phyloP scores from a whole-genome alignment of 1,140 invertebrate genomes.

The Pseudomyrmex cubaensis region DNA sequence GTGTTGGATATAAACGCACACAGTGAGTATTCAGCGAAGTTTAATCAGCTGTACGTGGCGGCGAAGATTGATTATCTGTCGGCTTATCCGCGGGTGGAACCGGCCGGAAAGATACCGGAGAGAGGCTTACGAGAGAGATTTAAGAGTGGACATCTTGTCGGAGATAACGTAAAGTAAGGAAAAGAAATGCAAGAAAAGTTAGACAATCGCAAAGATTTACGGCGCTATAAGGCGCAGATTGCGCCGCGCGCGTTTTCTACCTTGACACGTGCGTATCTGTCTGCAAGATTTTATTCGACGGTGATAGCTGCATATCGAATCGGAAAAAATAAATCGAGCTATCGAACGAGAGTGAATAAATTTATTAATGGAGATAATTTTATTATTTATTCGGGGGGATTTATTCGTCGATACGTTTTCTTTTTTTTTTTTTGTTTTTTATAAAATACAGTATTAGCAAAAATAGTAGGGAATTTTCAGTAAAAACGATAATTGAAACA shows the following conservation, averaged over 20 bases:
- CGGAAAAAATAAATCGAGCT: slow-evolving; percentile 12
- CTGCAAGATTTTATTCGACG: not conserved
- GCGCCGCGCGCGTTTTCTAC: not conserved
- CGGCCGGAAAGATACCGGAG: slow-evolving; percentile 19
- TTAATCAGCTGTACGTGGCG: slow-evolving; percentile 43
- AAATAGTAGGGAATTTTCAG: too few species aligned
- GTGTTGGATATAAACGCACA: slow-evolving; percentile 45
- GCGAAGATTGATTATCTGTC: slow-evolving; percentile 56
- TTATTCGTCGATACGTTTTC: not conserved
- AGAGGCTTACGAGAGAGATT: slow-evolving; percentile 24
- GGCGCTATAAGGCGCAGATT: not conserved
- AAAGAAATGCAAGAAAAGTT: slow-evolving; percentile 12
- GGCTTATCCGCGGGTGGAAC: slow-evolving; percentile 54
- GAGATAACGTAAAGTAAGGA: slow-evolving; percentile 32
- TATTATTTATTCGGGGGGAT: too few species aligned
- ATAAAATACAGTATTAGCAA: not conserved
- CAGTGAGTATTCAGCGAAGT: slow-evolving; percentile 30
- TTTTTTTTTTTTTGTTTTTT: too few species aligned
- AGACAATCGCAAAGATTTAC: slow-evolving; percentile 53
- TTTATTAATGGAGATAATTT: not conserved
- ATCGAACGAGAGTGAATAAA: slow-evolving; percentile 29
- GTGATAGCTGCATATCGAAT: slow-evolving; percentile 34
- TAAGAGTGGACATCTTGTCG: slow-evolving; percentile 36
- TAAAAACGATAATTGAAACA: not conserved
- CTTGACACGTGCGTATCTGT: slow-evolving; percentile 3